phyloP scores from a whole-genome alignment of 2,888 invertebrate species.

The Harpagoxenus sublaevis region DNA sequence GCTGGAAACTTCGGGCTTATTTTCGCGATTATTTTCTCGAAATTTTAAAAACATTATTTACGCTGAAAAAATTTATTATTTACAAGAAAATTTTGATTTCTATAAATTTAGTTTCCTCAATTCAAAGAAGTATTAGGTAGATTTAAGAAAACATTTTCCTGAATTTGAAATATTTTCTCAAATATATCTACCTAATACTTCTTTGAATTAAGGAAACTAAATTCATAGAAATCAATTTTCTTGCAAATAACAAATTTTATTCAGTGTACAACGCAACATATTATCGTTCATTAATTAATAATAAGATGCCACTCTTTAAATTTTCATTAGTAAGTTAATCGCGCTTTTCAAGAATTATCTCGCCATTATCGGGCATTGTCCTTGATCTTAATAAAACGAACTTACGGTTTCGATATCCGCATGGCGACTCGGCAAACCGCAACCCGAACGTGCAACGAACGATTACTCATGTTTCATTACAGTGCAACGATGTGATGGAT shows the following conservation, averaged over 20 bases:
- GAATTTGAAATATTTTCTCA: too few species aligned
- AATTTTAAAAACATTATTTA: neutral
- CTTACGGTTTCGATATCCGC: conserved; percentile 3
- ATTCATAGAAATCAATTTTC: too few species aligned
- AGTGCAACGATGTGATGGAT: conserved; percentile 83
- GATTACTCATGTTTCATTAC: conserved; percentile 56
- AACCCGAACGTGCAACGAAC: neutral
- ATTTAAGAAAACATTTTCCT: too few species aligned
- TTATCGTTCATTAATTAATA: neutral
- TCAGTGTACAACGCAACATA: neutral
- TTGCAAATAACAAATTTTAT: too few species aligned
- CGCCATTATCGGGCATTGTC: neutral
- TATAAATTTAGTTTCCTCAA: too few species aligned
- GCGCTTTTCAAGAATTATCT: neutral
- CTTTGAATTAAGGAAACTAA: too few species aligned
- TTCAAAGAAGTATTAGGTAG: too few species aligned
- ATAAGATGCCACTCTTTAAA: neutral
- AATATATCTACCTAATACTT: too few species aligned
- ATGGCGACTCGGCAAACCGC: conserved; percentile 2
- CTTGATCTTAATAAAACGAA: conserved; percentile 23
- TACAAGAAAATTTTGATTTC: too few species aligned
- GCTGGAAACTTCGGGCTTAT: neutral
- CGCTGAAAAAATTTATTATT: too few species aligned
- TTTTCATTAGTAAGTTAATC: neutral
- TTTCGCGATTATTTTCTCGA: neutral